Base-by-base conservation (phyloP, 2,888 invertebrate genomes). In the Syrphus vitripennis region DNA sequence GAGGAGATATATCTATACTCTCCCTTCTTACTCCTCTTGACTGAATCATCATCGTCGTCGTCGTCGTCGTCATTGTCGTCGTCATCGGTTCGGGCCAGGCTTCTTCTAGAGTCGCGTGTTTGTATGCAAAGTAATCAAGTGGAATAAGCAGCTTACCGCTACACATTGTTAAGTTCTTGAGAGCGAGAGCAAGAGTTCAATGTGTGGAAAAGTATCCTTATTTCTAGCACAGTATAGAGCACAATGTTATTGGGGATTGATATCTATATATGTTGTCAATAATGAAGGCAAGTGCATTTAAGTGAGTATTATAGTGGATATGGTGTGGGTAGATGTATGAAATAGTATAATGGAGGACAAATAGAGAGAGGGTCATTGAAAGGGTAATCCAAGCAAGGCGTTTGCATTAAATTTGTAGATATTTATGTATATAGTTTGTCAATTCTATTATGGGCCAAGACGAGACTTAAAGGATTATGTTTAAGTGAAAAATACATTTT, bases 101-200 rank as follows among this genome's bases (percentile, higher is more conserved):
- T n/a, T n/a, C n/a, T n/a, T 10, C 24, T 16, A 34, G 42, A 50
- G 65, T 24, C 67, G 59, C 71, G 67, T 77, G 67, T 61, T 57
- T 84, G 83, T 70, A 83, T 84, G 83, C 79, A 83, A 87, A 83
- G 87, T 76, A 83, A 80, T 87, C 83, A 84, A 87, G 87, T 84
- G 87, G 83, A 87, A 87, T 87, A 87, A 87, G 87, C 78, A 59
- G 84, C 87, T 87, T 84, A 87, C 50, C 69, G 59, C 37, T 21
- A 50, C 40, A 61, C 67, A 37, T 31, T 26, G 63, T 69, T 24
- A n/a, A 50, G 50, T 67, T 50, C 34, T 50, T 50, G n/a, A 61
- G 78, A 42, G 79, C 48, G 70, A 67, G 67, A 59, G 14, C n/a
- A n/a, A 21, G 55, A 50, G 87, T 87, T 87, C 87, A 87, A 75